Conservation (phyloP, 2,888 invertebrate species). For the Molorchus minor region DNA sequence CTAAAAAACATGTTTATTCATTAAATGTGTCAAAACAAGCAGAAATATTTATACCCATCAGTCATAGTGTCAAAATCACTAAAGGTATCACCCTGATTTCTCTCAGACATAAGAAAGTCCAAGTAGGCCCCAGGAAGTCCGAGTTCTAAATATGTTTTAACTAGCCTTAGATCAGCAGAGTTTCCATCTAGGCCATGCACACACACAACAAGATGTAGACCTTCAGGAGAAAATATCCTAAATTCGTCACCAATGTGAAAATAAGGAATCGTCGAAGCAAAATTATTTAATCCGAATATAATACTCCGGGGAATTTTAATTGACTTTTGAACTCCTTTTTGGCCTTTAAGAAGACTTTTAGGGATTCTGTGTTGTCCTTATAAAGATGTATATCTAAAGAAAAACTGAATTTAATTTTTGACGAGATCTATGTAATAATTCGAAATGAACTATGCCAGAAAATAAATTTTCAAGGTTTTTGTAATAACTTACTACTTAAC, state of each 20-base stretch:
- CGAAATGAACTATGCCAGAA: too few relatives aligned
- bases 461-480: too few relatives aligned
- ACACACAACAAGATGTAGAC: constrained; percentile 92
- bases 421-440: too few relatives aligned
- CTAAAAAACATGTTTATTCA: constrained; percentile 61
- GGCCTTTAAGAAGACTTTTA: constrained; percentile 67
- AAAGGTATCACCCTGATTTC: constrained; percentile 97
- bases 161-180: constrained; percentile 90
- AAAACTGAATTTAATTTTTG: constrained; percentile 56
- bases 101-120: constrained; percentile 96
- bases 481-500: too few relatives aligned
- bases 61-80: constrained; percentile 98
- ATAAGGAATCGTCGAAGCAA: constrained; percentile 86
- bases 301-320: constrained; percentile 84
- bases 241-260: constrained; percentile 92
- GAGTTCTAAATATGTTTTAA: constrained; percentile 92
- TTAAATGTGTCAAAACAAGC: background rate
- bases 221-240: constrained; percentile 86
- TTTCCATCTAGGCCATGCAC: constrained; percentile 97
- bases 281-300: constrained; percentile 83
- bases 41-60: constrained; percentile 70
- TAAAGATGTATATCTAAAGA: constrained; percentile 45
- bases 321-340: constrained; percentile 90
- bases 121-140: constrained; percentile 90
- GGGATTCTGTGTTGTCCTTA: constrained; percentile 47